phyloP scores from a whole-genome alignment of 1,140 invertebrate genomes.

The Rhopalosiphum maidis region DNA sequence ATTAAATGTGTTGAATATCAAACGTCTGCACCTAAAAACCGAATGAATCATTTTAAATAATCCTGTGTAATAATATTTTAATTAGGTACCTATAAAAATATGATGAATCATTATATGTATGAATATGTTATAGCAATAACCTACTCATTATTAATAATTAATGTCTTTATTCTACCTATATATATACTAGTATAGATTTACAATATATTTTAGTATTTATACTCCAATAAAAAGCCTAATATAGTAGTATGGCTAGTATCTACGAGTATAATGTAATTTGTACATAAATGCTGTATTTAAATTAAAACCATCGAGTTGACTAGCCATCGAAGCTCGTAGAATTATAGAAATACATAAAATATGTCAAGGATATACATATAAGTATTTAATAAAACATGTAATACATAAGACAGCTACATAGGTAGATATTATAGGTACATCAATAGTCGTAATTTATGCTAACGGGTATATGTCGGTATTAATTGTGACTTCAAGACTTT shows the following conservation, averaged over 20 bases:
- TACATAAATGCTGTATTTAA: neutral
- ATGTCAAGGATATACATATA: neutral
- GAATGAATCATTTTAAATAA: neutral
- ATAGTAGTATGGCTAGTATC: neutral
- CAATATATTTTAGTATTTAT: neutral
- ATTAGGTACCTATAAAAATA: neutral
- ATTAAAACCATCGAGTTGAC: neutral
- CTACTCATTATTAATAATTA: neutral
- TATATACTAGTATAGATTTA: neutral
- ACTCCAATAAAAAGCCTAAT: neutral
- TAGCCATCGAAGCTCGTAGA: neutral
- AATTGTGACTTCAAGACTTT: slow-evolving; percentile 9
- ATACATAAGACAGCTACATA: neutral
- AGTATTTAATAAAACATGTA: neutral
- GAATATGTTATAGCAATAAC: neutral
- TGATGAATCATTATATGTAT: neutral
- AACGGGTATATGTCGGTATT: neutral
- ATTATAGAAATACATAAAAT: slow-evolving; percentile 6
- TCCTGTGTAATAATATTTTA: neutral
- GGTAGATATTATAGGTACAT: neutral
- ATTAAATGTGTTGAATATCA: neutral
- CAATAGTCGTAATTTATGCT: neutral
- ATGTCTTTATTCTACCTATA: too few relatives aligned
- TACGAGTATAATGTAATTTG: neutral
- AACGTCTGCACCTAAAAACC: neutral